Conservation (phyloP, 1,140 invertebrate species). For the Oreohelix idahoensis region DNA sequence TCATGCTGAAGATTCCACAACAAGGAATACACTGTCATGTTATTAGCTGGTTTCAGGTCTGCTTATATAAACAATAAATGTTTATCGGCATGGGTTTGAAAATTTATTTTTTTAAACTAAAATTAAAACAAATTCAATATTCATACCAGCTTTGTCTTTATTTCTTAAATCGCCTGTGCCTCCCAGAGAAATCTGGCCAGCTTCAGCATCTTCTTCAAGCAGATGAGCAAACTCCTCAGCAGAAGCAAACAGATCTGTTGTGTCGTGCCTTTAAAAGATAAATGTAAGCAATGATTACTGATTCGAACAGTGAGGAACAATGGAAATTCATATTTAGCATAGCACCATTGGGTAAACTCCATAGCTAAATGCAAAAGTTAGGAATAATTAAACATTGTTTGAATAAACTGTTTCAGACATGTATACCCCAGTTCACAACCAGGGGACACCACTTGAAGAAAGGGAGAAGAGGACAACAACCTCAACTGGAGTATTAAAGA, state of each 20-base stretch:
- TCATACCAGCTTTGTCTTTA: constrained; percentile 67
- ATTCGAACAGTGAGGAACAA: too few relatives aligned
- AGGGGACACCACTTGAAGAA: too few relatives aligned
- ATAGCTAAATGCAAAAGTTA: neutral
- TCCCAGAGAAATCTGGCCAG: constrained; percentile 55
- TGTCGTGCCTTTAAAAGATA: constrained; percentile 42
- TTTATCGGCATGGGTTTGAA: too few relatives aligned
- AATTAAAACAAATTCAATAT: too few relatives aligned
- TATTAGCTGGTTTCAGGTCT: too few relatives aligned
- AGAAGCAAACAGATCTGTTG: constrained; percentile 56
- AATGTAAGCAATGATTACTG: neutral
- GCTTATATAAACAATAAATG: too few relatives aligned
- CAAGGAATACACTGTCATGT: too few relatives aligned
- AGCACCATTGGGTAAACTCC: neutral
- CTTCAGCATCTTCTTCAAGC: constrained; percentile 64
- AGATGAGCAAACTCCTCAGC: constrained; percentile 69
- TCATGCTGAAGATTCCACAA: too few relatives aligned
- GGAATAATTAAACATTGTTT: neutral
- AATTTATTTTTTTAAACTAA: too few relatives aligned
- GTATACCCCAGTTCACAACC: too few relatives aligned
- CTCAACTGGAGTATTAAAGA: too few relatives aligned
- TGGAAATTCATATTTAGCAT: neutral
- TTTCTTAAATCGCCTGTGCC: constrained; percentile 57
- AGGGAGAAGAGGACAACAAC: too few relatives aligned
- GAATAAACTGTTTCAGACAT: neutral